Evolutionary conservation across 2,113 vertebrate species (phyloP), one percentile per base, ranked within the genome.

Genomic region (Campylomormyrus tamandua): DNA sequence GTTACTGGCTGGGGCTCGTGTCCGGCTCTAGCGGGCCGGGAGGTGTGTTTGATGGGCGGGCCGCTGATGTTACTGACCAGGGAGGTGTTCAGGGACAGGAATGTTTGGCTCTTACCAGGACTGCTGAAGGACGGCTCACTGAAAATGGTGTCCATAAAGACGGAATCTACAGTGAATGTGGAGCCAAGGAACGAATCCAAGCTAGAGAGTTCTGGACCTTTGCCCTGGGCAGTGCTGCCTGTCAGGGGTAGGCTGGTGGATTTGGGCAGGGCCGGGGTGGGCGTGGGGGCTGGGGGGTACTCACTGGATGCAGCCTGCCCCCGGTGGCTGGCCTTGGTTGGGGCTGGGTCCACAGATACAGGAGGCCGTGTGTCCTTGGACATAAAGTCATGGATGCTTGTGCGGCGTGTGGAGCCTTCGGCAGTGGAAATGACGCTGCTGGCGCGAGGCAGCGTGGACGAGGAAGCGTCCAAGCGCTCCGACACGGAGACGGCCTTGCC

Each of bases 351-450:
- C 83, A 97, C 95, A 0, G 97, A 97, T 46, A 98, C 92, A 0
- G 98, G 97, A 9, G 96, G 96, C 83, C 97, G 97, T 94, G 91
- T 95, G 95, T 99, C 98, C 95, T 98, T 99, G 53, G 97, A 97
- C 93, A 99, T 95, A 95, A 99, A 96, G 91, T 99, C 98, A 53
- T 99, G 98, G 95, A 99, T 97, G 95, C 98, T 99, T 86, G 98
- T 98, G 93, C 98, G 97, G 88, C 98, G 97, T 0, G 96, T 98
- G 91, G 96, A 97, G 89, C 98, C 98, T 94, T 99, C 98, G 0
- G 98, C 98, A 0, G 98, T 99, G 92, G 98, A 99, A 92, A 99
- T 99, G 90, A 99, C 98, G 15, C 97, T 99, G 95, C 98, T 99
- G 91, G 98, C 98, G 1, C 98, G 97, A 91, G 98, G 98, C 95